phyloP scores from a whole-genome alignment of 2,797 vertebrate species.

The Gouania willdenowi region DNA sequence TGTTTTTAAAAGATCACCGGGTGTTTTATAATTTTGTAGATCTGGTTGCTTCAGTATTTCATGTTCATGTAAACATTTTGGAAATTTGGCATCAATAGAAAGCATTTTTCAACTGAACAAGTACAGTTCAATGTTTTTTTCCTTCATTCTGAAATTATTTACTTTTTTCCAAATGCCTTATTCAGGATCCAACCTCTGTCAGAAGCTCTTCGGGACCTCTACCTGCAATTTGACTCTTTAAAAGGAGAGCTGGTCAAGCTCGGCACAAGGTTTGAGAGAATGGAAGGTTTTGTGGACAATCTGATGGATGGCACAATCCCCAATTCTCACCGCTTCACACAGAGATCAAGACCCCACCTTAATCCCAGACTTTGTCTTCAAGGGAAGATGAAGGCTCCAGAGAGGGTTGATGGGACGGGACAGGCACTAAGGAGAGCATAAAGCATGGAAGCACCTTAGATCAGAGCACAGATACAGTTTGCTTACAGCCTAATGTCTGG shows the following conservation, averaged over 20 bases:
- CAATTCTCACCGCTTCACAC: slow-evolving; percentile 9
- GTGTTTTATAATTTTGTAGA: no score
- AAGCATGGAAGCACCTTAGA: no score
- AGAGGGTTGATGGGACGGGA: slow-evolving; percentile 6
- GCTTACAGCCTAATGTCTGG: no score
- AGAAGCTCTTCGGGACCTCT: slow-evolving; percentile 80
- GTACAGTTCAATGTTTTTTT: slow-evolving; percentile 1
- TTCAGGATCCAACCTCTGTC: slow-evolving; percentile 83
- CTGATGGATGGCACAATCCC: slow-evolving; percentile 57
- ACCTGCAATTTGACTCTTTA: slow-evolving; percentile 79
- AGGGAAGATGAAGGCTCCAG: slow-evolving; percentile 30
- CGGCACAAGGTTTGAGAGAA: slow-evolving; percentile 72
- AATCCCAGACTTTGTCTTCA: slow-evolving; percentile 31
- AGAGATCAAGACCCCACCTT: slow-evolving; percentile 8
- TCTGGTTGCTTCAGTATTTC: no score
- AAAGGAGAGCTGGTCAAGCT: slow-evolving; percentile 81
- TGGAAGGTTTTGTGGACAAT: slow-evolving; percentile 79
- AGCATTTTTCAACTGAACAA: neutral
- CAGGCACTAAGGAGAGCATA: slow-evolving; percentile 21
- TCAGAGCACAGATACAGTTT: no score
- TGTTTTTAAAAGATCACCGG: no score
- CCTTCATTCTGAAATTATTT: neutral
- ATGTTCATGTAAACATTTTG: no score
- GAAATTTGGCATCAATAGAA: slow-evolving; percentile 7
- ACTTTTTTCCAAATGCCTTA: slow-evolving; percentile 3